Conservation (phyloP, 2,113 vertebrate genomes). For the Xyrauchen texanus region DNA sequence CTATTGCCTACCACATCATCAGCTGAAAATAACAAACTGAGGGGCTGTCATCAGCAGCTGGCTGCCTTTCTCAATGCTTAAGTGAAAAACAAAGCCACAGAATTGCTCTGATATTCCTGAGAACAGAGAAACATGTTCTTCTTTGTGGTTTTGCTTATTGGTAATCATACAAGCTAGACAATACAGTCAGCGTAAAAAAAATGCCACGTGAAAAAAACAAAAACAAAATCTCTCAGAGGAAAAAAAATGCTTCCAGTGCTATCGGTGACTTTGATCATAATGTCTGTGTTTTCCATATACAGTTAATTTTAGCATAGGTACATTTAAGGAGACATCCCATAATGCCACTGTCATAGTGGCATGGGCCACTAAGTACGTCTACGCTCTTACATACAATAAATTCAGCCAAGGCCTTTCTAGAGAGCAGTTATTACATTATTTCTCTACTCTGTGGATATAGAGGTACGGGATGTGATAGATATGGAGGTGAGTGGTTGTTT, state of each 20-base stretch:
- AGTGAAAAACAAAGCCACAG: conserved; percentile 21
- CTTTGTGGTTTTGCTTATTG: conserved; percentile 22
- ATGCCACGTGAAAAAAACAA: not conserved
- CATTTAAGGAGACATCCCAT: conserved; percentile 24
- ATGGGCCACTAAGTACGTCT: conserved; percentile 30
- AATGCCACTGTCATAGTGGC: conserved; percentile 21
- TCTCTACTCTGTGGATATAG: not conserved
- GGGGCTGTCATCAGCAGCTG: conserved; percentile 12
- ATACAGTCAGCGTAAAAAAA: conserved; percentile 45
- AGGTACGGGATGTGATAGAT: not conserved
- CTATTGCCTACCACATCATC: conserved; percentile 10
- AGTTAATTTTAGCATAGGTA: conserved; percentile 10
- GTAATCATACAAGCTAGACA: conserved; percentile 38
- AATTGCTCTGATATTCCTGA: conserved; percentile 27
- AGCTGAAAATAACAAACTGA: conserved; percentile 17
- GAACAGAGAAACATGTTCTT: conserved; percentile 5
- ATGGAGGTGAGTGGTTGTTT: conserved; percentile 27
- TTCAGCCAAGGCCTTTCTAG: conserved; percentile 16
- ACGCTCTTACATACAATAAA: conserved; percentile 6
- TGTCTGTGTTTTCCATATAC: conserved; percentile 19
- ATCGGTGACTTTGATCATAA: not conserved
- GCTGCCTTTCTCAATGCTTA: not conserved
- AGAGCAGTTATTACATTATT: conserved; percentile 19
- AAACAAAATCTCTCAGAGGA: not conserved
- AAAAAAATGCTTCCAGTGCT: conserved; percentile 3